Evolutionary conservation across 2,113 vertebrate genomes (phyloP).

Genomic region (Cromileptes altivelis): DNA sequence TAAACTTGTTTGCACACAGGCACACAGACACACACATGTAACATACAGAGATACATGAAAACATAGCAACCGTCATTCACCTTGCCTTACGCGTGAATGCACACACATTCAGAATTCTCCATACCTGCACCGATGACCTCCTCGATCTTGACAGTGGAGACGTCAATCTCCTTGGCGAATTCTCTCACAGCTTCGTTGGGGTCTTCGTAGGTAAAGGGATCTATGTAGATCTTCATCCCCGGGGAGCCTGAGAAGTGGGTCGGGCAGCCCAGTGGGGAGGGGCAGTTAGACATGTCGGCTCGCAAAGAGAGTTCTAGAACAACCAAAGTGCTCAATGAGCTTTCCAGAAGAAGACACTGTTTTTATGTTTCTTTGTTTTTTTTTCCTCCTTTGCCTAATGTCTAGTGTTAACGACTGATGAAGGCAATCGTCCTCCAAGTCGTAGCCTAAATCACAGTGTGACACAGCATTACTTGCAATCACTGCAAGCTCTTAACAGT

Average conservation of each 20-base stretch:
- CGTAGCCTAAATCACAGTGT: slow-evolving; percentile 36
- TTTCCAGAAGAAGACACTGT: slow-evolving; percentile 50
- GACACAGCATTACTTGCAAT: slow-evolving; percentile 53
- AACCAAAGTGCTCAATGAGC: slow-evolving; percentile 78
- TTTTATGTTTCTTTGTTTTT: not conserved
- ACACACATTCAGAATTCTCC: not conserved
- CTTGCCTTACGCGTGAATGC: not conserved
- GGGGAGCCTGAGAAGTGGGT: slow-evolving; percentile 92
- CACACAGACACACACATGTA: not conserved
- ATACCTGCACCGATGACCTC: slow-evolving; percentile 99
- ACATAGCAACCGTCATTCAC: not conserved
- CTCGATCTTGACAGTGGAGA: slow-evolving; percentile 99
- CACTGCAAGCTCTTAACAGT: slow-evolving; percentile 40
- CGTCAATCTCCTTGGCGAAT: slow-evolving; percentile 99
- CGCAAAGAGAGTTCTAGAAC: slow-evolving; percentile 87
- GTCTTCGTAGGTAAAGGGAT: slow-evolving; percentile 99
- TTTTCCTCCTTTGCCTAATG: slow-evolving; percentile 13
- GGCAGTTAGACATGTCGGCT: slow-evolving; percentile 87
- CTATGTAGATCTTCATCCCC: slow-evolving; percentile 99
- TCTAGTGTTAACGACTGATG: slow-evolving; percentile 32
- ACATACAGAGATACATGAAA: slow-evolving; percentile 7
- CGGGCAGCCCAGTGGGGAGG: slow-evolving; percentile 86
- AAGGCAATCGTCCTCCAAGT: slow-evolving; percentile 31
- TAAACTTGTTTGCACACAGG: slow-evolving; percentile 34
- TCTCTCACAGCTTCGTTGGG: slow-evolving; percentile 98